These are phyloP conservation scores for Oxygymnocypris stewartii DNA, from an alignment of 2,113 vertebrate species.

Conservation along the genomic window DNA sequence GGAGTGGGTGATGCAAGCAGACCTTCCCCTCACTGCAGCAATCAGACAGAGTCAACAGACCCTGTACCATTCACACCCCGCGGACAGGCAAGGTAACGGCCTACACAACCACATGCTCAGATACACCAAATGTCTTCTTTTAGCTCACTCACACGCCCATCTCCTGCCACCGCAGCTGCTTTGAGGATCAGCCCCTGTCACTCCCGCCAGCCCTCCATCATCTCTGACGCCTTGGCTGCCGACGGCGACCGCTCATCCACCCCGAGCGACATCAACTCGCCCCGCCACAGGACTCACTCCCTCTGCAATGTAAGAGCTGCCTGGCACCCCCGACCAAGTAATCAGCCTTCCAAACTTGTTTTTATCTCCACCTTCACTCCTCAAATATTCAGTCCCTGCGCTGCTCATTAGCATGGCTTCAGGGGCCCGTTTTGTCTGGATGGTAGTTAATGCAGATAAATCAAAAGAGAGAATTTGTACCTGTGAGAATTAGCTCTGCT, in stretches of 20 bases:
- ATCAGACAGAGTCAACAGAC: conserved; percentile 90
- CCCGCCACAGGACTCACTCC: conserved; percentile 86
- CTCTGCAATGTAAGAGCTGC: conserved; percentile 88
- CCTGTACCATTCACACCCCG: conserved; percentile 82
- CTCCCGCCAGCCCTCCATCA: conserved; percentile 86
- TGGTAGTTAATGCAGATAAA: neutral
- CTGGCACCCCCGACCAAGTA: conserved; percentile 59
- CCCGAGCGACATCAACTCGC: conserved; percentile 89
- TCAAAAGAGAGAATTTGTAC: neutral
- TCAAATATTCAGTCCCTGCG: conserved; percentile 27
- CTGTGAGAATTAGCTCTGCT: neutral
- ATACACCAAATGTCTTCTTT: neutral
- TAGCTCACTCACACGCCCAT: neutral
- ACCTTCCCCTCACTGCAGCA: conserved; percentile 86
- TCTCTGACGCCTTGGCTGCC: conserved; percentile 83
- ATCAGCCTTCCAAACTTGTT: conserved; percentile 56
- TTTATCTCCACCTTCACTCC: conserved; percentile 39
- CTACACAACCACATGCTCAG: neutral
- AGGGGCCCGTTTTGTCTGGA: neutral
- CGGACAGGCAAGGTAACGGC: conserved; percentile 82
- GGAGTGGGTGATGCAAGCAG: conserved; percentile 88
- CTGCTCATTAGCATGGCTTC: conserved; percentile 48
- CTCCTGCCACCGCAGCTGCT: conserved; percentile 61
- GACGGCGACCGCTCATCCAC: conserved; percentile 87
- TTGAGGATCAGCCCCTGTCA: conserved; percentile 87